Evolutionary conservation across 2,888 invertebrate species (phyloP), one percentile per base, ranked within the genome.

Genomic region (Belgica antarctica): DNA sequence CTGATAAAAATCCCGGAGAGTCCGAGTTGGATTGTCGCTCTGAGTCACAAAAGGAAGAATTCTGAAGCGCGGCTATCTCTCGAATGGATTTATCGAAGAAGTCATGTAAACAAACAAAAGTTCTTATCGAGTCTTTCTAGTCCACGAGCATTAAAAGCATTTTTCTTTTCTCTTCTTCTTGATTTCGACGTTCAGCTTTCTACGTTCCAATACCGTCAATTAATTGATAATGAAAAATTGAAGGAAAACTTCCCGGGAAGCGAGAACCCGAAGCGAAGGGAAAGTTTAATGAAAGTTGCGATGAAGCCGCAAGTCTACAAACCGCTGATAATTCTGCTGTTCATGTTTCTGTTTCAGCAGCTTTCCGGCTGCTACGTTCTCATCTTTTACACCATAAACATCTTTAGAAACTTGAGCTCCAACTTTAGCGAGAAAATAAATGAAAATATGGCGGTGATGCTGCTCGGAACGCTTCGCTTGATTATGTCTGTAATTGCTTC

Each of bases 331-430:
- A 78, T 85, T 22, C 76, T 85, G 1, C 71, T 81, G 0, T 46
- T 79, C 1, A 72, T 85, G 24, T 82, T 85, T 73, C 41, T 83
- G 3, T 77, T 84, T 28, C 86, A 86, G 76, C 86, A 86, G 76
- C 73, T 83, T 0, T 82, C 84, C 1, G 84, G 85, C 4, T 80
- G 81, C 1, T 86, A 85, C 74, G 82, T 83, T 0, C 80, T 85
- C 1, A 83, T 85, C 69, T 84, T 85, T 75, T 85, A 85, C 73
- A 73, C 74, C 0, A 72, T 74, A 1, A 73, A 73, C 62, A 57
- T 74, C 1, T 74, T 75, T 70, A 24, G 68, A 15, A 73, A 73
- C 71, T 73, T 74, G 27, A 73, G 74, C 22, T 72, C 72, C 7
- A 73, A 74, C 70, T 74, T 73, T 57, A 73, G 72, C 17, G 62